Conservation (phyloP, 1,140 invertebrate genomes). For the Leptopilina boulardi region DNA sequence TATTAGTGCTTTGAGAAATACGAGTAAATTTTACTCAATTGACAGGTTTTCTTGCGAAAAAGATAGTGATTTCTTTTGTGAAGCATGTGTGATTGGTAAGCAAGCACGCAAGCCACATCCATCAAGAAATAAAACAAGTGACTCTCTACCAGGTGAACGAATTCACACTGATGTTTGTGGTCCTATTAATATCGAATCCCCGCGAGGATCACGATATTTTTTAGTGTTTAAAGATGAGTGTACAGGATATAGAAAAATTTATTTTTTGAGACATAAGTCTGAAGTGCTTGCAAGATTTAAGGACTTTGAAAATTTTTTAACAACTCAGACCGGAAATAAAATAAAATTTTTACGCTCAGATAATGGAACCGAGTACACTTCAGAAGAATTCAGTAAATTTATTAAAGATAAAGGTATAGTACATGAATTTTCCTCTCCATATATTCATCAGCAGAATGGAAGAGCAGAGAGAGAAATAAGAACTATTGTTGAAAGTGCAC, state of each 20-base stretch:
- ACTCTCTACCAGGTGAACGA: slow-evolving; percentile 27
- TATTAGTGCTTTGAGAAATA: slow-evolving; percentile 21
- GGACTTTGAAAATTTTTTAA: slow-evolving; percentile 55
- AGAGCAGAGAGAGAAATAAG: slow-evolving; percentile 66
- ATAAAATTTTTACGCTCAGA: slow-evolving; percentile 53
- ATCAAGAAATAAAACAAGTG: neutral
- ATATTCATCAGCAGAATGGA: slow-evolving; percentile 68
- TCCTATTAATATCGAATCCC: too few species aligned
- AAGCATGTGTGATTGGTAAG: slow-evolving; percentile 34
- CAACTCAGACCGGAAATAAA: slow-evolving; percentile 59
- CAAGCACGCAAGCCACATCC: slow-evolving; percentile 25
- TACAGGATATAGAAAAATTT: too few species aligned
- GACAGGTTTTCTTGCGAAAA: neutral
- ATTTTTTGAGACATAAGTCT: too few species aligned
- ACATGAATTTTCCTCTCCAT: slow-evolving; percentile 46
- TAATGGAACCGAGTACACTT: slow-evolving; percentile 43
- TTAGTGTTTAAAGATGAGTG: too few species aligned
- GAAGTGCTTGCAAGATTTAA: slow-evolving; percentile 63
- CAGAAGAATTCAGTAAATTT: slow-evolving; percentile 12
- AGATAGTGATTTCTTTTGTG: neutral
- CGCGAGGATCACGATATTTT: too few species aligned
- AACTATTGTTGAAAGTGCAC: too few species aligned
- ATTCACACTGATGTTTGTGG: slow-evolving; percentile 33
- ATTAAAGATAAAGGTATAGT: slow-evolving; percentile 39
- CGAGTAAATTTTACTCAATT: neutral